phyloP scores from a whole-genome alignment of 2,888 invertebrate species.

The Scrobipalpa costella region DNA sequence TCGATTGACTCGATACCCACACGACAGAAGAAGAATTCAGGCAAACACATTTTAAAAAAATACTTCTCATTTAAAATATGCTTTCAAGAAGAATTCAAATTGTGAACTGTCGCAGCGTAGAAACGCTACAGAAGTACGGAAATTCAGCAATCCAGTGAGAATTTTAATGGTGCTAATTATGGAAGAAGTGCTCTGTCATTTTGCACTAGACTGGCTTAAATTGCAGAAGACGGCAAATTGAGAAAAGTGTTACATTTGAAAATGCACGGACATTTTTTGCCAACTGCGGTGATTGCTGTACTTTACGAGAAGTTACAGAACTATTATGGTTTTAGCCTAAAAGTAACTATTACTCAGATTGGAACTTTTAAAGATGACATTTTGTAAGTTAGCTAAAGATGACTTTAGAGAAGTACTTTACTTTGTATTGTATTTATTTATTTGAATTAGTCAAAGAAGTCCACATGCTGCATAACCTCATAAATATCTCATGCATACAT shows the following conservation, averaged over 20 bases:
- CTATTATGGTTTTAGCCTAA: no score
- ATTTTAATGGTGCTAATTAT: conserved; percentile 23
- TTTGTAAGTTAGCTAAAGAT: no score
- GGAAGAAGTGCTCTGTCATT: conserved; percentile 15
- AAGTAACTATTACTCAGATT: no score
- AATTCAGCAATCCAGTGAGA: conserved; percentile 1
- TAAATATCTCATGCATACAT: no score
- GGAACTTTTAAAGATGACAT: no score
- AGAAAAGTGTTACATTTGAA: conserved; percentile 1
- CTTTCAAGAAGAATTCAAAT: background rate
- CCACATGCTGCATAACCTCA: no score
- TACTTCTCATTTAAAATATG: conserved; percentile 1
- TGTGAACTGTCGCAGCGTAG: background rate
- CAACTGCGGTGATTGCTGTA: background rate
- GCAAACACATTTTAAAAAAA: no score
- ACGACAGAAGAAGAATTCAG: no score
- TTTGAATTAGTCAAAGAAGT: no score
- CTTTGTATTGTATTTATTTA: no score
- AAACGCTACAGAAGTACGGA: background rate
- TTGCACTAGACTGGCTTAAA: background rate
- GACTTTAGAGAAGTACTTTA: no score
- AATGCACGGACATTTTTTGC: background rate
- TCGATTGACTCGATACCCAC: no score
- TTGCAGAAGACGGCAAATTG: conserved; percentile 9
- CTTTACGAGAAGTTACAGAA: background rate